Evolutionary conservation across 2,888 invertebrate species (phyloP).

Genomic region (Asteroscopus sphinx): DNA sequence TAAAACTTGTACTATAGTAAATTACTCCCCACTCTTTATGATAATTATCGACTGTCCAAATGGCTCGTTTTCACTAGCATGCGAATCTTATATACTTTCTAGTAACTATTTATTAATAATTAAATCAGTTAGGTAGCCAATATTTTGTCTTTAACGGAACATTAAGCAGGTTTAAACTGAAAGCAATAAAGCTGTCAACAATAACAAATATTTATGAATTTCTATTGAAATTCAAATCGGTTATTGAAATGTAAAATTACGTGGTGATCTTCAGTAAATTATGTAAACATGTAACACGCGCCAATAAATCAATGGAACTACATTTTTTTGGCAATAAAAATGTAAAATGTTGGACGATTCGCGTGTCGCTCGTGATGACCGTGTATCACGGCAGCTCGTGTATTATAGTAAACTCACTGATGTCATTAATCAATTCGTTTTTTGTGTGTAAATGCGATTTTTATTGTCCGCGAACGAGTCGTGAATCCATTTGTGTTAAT

Average conservation of each 20-base stretch:
- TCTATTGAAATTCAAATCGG: slow-evolving; percentile 47
- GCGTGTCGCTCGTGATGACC: slow-evolving; percentile 38
- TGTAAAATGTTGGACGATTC: slow-evolving; percentile 21
- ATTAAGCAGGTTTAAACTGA: slow-evolving; percentile 32
- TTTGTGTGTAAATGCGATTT: slow-evolving; percentile 82
- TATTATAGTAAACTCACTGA: slow-evolving; percentile 56
- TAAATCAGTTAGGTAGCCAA: slow-evolving; percentile 13
- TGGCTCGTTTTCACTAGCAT: slow-evolving; percentile 26
- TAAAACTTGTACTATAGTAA: too few relatives aligned
- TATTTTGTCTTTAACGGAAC: slow-evolving; percentile 41
- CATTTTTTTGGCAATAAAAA: slow-evolving; percentile 43
- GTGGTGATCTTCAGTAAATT: slow-evolving; percentile 32
- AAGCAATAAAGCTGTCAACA: slow-evolving; percentile 40
- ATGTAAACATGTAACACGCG: slow-evolving; percentile 41
- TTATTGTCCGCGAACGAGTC: slow-evolving; percentile 79
- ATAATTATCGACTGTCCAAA: slow-evolving; percentile 15
- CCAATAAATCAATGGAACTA: slow-evolving; percentile 36
- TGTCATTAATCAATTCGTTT: slow-evolving; percentile 84
- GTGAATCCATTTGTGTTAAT: slow-evolving; percentile 84
- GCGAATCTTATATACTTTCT: slow-evolving; percentile 45
- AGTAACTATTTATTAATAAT: slow-evolving; percentile 23
- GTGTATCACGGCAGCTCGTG: slow-evolving; percentile 43
- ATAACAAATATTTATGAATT: slow-evolving; percentile 35
- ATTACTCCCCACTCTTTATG: too few relatives aligned
- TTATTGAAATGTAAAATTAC: slow-evolving; percentile 36